Evolutionary conservation across 2,888 invertebrate species (phyloP).

Genomic region (Clanis bilineata): DNA sequence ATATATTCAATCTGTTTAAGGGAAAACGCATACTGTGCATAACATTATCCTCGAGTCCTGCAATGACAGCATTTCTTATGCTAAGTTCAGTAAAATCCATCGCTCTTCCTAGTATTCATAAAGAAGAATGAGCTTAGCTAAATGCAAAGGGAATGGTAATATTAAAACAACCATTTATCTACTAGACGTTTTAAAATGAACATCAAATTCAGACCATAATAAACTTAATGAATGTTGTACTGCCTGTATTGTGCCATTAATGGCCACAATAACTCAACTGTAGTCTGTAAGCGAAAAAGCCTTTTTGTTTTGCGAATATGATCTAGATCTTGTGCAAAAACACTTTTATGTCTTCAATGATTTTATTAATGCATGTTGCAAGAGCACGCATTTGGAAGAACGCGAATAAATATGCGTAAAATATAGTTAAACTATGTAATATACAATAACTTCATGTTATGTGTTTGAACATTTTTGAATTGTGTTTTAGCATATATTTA

Average conservation of each 20-base stretch:
- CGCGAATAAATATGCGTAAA: not conserved
- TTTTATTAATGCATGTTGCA: not conserved
- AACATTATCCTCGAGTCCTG: too few relatives aligned
- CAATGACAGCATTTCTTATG: too few relatives aligned
- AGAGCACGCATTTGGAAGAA: not conserved
- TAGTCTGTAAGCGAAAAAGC: not conserved
- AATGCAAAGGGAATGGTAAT: too few relatives aligned
- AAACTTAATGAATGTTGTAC: not conserved
- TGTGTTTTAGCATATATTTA: too few relatives aligned
- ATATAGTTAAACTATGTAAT: too few relatives aligned
- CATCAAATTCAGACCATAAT: not conserved
- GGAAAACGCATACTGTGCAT: too few relatives aligned
- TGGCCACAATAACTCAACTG: not conserved
- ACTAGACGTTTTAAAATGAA: not conserved
- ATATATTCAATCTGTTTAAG: too few relatives aligned
- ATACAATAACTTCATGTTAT: too few relatives aligned
- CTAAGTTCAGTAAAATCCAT: too few relatives aligned
- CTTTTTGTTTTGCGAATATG: not conserved
- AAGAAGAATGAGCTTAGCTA: not conserved
- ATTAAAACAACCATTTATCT: too few relatives aligned
- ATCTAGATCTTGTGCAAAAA: constrained; percentile 5
- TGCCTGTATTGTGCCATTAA: not conserved
- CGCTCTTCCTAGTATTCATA: too few relatives aligned
- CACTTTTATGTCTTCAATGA: constrained; percentile 1
- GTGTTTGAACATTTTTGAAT: too few relatives aligned